A percentile compares a stretch with the other conserved stretches of the same genome.
Evolutionary conservation across 1,140 invertebrate species (phyloP).

Genomic region (Drosophila kurseongensis): DNA sequence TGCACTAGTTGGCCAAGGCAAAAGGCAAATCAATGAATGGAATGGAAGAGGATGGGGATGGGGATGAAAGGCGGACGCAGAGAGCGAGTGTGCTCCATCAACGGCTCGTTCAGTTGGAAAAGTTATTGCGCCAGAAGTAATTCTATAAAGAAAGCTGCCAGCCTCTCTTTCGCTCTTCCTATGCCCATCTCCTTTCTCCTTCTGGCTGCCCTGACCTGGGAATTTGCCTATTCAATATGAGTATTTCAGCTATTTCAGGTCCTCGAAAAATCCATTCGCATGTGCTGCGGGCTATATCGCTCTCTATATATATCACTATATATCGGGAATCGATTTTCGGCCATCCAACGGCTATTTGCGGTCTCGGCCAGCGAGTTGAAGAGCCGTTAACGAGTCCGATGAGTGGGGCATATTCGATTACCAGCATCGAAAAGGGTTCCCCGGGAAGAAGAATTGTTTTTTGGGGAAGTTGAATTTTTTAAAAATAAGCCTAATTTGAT

Average conservation of each 20-base stretch:
- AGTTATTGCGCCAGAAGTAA: constrained; percentile 82
- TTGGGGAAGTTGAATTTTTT: constrained; percentile 47
- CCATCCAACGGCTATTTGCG: constrained; percentile 60
- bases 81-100: constrained; percentile 68
- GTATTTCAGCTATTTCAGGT: constrained; percentile 67
- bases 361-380: constrained; percentile 69
- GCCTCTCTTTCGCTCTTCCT: constrained; percentile 14
- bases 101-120: constrained; percentile 75
- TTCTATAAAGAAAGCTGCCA: constrained; percentile 78
- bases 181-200: neutral
- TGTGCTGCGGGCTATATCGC: constrained; percentile 4
- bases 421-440: constrained; percentile 71
- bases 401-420: constrained; percentile 70
- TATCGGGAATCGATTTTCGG: constrained; percentile 64
- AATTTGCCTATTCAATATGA: constrained; percentile 59
- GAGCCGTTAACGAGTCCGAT: constrained; percentile 37
- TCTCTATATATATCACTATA: constrained; percentile 27
- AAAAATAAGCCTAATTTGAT: constrained; percentile 78
- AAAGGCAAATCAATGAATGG: constrained; percentile 76
- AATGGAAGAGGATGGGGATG: constrained; percentile 28
- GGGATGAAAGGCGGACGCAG: constrained; percentile 17
- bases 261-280: constrained; percentile 58
- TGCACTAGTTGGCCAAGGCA: constrained; percentile 57
- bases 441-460: constrained; percentile 40
- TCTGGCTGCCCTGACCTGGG: constrained; percentile 25